Conservation (phyloP, 2,113 vertebrate genomes). For the Leucoraja erinaceus region DNA sequence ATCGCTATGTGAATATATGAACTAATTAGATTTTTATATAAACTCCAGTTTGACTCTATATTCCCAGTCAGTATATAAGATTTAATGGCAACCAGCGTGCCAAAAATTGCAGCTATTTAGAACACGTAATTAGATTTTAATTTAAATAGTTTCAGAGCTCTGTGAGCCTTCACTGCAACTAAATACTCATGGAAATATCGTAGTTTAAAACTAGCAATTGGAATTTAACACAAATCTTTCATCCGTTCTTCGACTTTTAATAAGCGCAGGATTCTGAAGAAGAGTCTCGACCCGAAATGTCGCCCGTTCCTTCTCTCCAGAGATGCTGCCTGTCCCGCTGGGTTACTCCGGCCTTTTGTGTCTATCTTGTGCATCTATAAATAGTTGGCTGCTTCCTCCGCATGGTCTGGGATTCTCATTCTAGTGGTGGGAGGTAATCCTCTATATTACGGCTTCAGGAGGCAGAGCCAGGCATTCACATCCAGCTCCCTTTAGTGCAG, state of each 20-base stretch:
- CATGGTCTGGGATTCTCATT: conserved; percentile 33
- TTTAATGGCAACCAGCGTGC: neutral
- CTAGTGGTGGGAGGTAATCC: neutral
- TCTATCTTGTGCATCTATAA: neutral
- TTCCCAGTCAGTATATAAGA: neutral
- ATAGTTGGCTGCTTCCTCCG: conserved; percentile 12
- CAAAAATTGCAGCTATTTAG: neutral
- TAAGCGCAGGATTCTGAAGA: neutral
- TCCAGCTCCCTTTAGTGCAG: conserved; percentile 46
- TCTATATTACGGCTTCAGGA: conserved; percentile 44
- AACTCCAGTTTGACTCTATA: neutral
- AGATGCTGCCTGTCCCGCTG: too few species aligned
- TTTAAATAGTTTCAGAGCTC: conserved; percentile 18
- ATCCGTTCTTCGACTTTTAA: neutral
- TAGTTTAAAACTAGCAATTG: neutral
- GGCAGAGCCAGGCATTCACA: conserved; percentile 49
- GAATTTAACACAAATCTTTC: conserved; percentile 6
- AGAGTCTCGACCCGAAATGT: too few species aligned
- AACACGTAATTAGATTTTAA: conserved; percentile 19
- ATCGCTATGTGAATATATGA: neutral
- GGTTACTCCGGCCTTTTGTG: too few species aligned
- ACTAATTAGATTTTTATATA: conserved; percentile 22
- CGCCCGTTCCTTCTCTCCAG: too few species aligned
- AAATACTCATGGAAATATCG: neutral
- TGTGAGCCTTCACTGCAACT: neutral